These are phyloP conservation scores for Bombus cullumanus DNA, from an alignment of 1,140 invertebrate species.

Conservation along the genomic window DNA sequence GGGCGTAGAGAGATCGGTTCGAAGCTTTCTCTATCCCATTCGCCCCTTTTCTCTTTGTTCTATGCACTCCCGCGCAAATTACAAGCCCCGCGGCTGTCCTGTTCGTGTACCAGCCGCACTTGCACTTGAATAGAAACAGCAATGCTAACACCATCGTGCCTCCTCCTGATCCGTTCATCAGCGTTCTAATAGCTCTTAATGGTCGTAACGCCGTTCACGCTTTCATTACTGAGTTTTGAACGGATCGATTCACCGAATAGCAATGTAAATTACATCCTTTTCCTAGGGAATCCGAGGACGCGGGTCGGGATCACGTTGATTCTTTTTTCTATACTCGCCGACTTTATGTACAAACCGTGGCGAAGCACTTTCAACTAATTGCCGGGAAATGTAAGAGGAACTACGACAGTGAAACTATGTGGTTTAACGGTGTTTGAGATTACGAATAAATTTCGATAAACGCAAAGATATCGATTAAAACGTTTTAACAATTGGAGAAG, in stretches of 20 bases:
- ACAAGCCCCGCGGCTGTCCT: constrained; percentile 41
- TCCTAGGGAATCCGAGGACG: background rate
- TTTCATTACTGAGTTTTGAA: constrained; percentile 36
- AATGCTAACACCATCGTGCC: constrained; percentile 19
- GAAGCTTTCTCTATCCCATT: constrained; percentile 13
- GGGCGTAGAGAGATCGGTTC: constrained; percentile 61
- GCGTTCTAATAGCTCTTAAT: constrained; percentile 56
- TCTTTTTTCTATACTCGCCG: background rate
- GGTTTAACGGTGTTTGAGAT: background rate
- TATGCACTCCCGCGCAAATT: constrained; percentile 41
- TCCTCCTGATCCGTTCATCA: constrained; percentile 48
- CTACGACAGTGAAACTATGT: too few species aligned
- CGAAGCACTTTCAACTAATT: background rate
- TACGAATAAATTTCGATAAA: background rate
- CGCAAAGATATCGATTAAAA: background rate
- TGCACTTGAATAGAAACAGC: constrained; percentile 44
- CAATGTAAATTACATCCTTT: constrained; percentile 22
- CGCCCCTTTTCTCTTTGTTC: constrained; percentile 46
- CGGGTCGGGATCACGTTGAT: background rate
- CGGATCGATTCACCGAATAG: background rate
- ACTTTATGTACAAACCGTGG: background rate
- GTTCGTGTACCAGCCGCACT: constrained; percentile 28
- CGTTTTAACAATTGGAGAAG: background rate
- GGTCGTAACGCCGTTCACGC: constrained; percentile 34
- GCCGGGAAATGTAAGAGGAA: background rate